Conservation (phyloP, 2,888 invertebrate genomes). For the Xestia ashworthii region DNA sequence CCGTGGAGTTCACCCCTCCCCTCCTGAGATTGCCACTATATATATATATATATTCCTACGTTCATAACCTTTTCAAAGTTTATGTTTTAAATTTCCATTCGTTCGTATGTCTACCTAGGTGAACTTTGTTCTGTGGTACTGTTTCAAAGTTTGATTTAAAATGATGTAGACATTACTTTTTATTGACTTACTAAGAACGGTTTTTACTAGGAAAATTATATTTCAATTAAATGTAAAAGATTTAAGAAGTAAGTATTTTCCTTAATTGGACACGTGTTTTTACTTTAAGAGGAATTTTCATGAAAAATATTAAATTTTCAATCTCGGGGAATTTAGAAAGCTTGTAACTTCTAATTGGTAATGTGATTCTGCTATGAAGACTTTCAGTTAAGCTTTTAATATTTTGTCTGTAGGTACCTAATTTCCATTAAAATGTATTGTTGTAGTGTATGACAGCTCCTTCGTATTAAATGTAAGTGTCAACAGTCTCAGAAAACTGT, state of each 20-base stretch:
- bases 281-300: background rate
- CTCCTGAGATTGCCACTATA: constrained; percentile 7
- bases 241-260: background rate
- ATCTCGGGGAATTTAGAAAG: background rate
- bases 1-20: background rate
- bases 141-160: constrained; percentile 15
- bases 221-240: background rate
- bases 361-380: background rate
- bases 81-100: constrained; percentile 41
- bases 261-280: background rate
- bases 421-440: background rate
- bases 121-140: constrained; percentile 10
- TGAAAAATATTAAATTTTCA: background rate
- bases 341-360: background rate
- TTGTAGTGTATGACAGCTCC: background rate
- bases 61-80: constrained; percentile 39
- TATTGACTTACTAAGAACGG: background rate
- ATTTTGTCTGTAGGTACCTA: background rate
- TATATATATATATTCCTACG: constrained; percentile 17
- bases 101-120: background rate
- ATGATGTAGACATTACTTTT: background rate
- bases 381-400: background rate
- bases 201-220: background rate
- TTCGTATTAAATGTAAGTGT: background rate
- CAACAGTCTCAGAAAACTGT: background rate